These are phyloP conservation scores for Notechis scutatus DNA, from an alignment of 2,113 vertebrate species.

Conservation along the genomic window DNA sequence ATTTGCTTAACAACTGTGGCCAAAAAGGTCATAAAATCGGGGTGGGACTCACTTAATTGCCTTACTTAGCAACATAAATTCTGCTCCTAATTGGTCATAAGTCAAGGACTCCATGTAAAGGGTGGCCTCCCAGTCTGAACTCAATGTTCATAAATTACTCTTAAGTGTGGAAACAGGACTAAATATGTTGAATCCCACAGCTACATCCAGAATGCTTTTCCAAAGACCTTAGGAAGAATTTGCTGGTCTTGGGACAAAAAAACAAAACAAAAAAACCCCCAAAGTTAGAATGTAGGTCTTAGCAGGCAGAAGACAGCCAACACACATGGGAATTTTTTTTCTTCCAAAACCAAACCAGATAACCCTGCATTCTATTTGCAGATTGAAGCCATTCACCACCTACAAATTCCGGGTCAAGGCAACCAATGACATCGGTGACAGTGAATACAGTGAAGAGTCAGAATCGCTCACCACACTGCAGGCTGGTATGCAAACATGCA, in stretches of 20 bases:
- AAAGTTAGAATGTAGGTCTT: neutral
- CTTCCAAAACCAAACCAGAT: fast-evolving
- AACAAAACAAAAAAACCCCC: neutral
- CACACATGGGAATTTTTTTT: neutral
- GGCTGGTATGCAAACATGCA: conserved; percentile 76
- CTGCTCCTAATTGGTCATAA: neutral
- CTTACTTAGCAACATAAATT: neutral
- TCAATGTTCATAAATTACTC: neutral
- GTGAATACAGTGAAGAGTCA: conserved; percentile 91
- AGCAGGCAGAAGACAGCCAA: neutral
- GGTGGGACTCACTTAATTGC: neutral
- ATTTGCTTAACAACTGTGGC: neutral
- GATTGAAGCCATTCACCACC: conserved; percentile 95
- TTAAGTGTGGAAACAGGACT: neutral
- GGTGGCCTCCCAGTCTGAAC: neutral
- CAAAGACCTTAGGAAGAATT: neutral
- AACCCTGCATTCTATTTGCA: conserved; percentile 41
- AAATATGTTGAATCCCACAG: neutral
- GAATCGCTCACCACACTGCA: conserved; percentile 95
- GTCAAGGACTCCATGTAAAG: neutral
- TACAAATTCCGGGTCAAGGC: conserved; percentile 96
- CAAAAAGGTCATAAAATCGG: neutral
- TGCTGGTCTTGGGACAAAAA: neutral
- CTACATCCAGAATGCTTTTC: neutral
- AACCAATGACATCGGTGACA: conserved; percentile 97